Evolutionary conservation across 2,113 vertebrate species (phyloP), one percentile per base, ranked within the genome.

Genomic region (Ceratotherium simum): DNA sequence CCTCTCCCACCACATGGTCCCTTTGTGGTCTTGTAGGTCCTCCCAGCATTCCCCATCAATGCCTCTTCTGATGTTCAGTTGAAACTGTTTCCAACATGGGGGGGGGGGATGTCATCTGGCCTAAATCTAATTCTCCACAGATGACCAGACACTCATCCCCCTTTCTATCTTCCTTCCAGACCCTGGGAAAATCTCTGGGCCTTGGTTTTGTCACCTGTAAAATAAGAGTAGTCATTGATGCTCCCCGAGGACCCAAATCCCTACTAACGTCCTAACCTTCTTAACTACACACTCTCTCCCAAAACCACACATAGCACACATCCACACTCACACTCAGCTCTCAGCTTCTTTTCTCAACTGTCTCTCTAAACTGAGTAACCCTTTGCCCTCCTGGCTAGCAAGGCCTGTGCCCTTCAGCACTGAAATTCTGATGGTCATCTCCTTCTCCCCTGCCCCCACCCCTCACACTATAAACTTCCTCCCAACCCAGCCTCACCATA

Each of bases 181-280:
- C 21, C 46, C 72, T 69, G 39, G 29, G 79, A 25, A 81, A 13
- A 51, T 18, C 70, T 88, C 76, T 21, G 64, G 48, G 8, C 36
- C 93, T 76, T 11, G 10, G 18, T 54, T 87, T 81, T 51, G 36
- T 79, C 67, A 48, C 33, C 65, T 79, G 39, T 56, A 2, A 60
- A 76, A 4, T 16, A 12, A 92, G 20, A 72, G 36, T 21, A 18
- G 54, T 9, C 31, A 27, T 21, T 5, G 0, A 2, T 2, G 31
- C 1, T 27, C 7, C 5, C 27, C 0, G 0, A 29, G 21, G 46
- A 46, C 31, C 13, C 0, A 1, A 0, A 6, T 48, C 16, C 5
- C 9, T 56, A 29, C 92, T 62, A 42, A 6, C 14, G 23, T 1
- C 7, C 60, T 4, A 1, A 29, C 7, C 25, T 70, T 36, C 69